Conservation (phyloP, 2,888 invertebrate genomes). For the Plagiodera versicolora region DNA sequence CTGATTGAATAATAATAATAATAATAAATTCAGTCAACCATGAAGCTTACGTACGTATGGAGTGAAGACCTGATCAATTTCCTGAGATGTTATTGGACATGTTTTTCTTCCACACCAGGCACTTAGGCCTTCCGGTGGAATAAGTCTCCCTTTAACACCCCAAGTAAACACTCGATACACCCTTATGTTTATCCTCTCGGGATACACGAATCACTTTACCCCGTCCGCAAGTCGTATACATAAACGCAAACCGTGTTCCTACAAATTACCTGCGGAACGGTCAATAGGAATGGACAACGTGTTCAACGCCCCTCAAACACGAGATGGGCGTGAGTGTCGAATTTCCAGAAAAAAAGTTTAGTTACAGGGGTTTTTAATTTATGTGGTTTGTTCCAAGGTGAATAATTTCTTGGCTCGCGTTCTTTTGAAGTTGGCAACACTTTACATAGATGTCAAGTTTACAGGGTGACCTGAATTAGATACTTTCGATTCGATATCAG, state of each 20-base stretch:
- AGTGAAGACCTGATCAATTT: background rate
- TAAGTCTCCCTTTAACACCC: slow-evolving; percentile 16
- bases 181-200: slow-evolving; percentile 28
- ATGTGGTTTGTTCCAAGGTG: no score
- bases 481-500: no score
- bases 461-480: no score
- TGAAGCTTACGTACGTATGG: background rate
- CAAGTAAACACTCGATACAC: slow-evolving; percentile 24
- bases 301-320: background rate
- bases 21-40: no score
- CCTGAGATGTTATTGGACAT: background rate
- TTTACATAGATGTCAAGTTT: no score
- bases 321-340: background rate
- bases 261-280: background rate
- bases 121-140: slow-evolving; percentile 2
- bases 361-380: no score
- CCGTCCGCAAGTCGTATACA: slow-evolving; percentile 17
- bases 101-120: background rate
- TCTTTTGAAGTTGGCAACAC: no score
- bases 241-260: background rate
- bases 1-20: no score
- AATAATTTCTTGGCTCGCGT: no score
- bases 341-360: no score
- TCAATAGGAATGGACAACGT: background rate
- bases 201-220: slow-evolving; percentile 23